Conservation (phyloP, 2,113 vertebrate species). For the Chaetura pelagica region DNA sequence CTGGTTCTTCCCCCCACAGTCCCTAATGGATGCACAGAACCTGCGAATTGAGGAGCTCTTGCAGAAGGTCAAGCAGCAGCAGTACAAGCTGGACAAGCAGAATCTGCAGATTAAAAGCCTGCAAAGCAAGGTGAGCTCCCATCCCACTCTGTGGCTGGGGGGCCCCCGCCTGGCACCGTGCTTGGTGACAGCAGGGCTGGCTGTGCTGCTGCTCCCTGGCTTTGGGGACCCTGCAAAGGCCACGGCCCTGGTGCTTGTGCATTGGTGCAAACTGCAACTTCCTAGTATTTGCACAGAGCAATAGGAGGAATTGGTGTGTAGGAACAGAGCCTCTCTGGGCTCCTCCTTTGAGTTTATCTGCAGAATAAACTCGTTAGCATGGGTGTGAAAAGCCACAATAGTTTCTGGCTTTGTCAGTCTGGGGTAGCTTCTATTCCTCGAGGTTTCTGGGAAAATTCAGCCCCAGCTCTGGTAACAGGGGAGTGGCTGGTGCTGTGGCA, state of each 20-base stretch:
- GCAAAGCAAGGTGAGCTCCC: slow-evolving; percentile 77
- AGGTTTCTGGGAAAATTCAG: not conserved
- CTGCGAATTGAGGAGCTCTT: slow-evolving; percentile 86
- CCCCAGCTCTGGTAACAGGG: not conserved
- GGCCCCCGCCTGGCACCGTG: fast-evolving
- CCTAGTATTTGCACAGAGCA: not conserved
- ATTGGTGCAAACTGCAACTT: not conserved
- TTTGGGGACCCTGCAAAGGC: not conserved
- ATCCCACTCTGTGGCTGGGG: not conserved
- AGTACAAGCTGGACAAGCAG: slow-evolving; percentile 93
- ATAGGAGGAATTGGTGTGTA: not conserved
- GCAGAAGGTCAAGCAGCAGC: slow-evolving; percentile 89
- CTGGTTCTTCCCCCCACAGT: slow-evolving; percentile 62
- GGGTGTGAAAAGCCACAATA: not conserved
- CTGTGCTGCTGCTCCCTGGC: not conserved
- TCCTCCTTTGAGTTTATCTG: not conserved
- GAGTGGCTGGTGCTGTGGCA: not conserved
- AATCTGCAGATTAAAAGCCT: slow-evolving; percentile 87
- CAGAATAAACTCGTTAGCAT: not conserved
- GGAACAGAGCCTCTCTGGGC: not conserved
- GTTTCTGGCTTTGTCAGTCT: not conserved
- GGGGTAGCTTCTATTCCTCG: not conserved
- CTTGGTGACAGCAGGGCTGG: not conserved
- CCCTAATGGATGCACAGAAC: slow-evolving; percentile 87
- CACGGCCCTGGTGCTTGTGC: fast-evolving